A percentile compares a stretch with the other conserved stretches of the same genome.
Evolutionary conservation across 2,888 invertebrate species (phyloP).

Genomic region (Noctua pronuba): DNA sequence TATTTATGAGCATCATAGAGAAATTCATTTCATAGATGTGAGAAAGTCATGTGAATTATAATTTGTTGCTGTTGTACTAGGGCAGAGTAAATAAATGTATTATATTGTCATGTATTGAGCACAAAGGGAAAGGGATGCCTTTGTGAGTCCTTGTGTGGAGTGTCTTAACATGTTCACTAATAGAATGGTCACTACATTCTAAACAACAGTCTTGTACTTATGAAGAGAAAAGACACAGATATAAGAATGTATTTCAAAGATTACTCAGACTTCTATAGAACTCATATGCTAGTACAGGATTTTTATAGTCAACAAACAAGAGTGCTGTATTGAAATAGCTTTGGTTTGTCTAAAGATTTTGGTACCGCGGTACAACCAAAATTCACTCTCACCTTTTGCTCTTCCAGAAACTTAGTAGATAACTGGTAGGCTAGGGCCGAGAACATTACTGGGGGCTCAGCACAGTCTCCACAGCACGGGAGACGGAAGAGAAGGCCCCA

Average conservation of each 20-base stretch:
- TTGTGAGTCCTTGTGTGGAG: constrained; percentile 6
- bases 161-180: not conserved
- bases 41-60: constrained; percentile 43
- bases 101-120: not conserved
- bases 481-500: constrained; percentile 69
- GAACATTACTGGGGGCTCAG: constrained; percentile 82
- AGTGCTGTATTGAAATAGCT: not conserved
- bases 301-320: not conserved
- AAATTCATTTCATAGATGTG: constrained; percentile 35
- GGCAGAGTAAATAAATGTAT: constrained; percentile 11
- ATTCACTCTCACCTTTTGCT: constrained; percentile 79
- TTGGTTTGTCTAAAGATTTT: not conserved
- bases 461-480: constrained; percentile 75
- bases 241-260: not conserved
- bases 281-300: not conserved
- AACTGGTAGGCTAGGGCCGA: constrained; percentile 85
- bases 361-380: not conserved
- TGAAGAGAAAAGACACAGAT: not conserved
- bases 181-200: constrained; percentile 12
- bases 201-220: constrained; percentile 3
- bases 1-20: constrained; percentile 21
- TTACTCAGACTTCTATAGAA: not conserved
- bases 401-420: constrained; percentile 85
- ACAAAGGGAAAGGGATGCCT: constrained; percentile 49
- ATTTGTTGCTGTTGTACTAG: not conserved